phyloP scores from a whole-genome alignment of 2,797 vertebrate species.

The Lithobates sylvaticus region DNA sequence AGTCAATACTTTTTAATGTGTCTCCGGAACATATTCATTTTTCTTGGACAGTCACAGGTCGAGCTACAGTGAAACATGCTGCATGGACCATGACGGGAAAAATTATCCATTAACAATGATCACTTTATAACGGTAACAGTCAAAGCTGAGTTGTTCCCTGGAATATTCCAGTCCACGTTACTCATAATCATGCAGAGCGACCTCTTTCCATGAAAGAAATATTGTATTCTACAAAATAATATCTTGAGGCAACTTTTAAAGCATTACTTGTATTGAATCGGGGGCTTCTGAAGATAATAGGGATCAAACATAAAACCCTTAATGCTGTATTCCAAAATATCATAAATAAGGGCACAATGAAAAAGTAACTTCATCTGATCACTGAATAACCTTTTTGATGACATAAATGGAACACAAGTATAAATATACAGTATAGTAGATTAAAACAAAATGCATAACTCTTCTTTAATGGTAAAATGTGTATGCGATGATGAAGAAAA shows the following conservation, averaged over 20 bases:
- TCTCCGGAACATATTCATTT: constrained; percentile 6
- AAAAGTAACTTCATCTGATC: constrained; percentile 1
- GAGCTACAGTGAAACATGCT: constrained; percentile 28
- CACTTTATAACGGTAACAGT: constrained; percentile 52
- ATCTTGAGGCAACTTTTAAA: constrained; percentile 55
- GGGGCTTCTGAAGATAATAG: neutral
- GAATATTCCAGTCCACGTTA: constrained; percentile 39
- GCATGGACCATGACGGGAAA: constrained; percentile 55
- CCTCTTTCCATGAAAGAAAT: constrained; percentile 30
- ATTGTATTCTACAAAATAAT: constrained; percentile 56
- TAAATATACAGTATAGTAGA: neutral
- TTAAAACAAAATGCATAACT: too few relatives aligned
- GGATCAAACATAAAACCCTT: constrained; percentile 17
- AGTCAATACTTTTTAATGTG: constrained; percentile 23
- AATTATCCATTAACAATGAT: constrained; percentile 60
- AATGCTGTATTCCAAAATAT: neutral
- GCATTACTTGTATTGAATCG: constrained; percentile 18
- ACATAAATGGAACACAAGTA: neutral
- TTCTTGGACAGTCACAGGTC: constrained; percentile 41
- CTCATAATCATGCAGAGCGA: constrained; percentile 23
- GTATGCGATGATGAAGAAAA: too few relatives aligned
- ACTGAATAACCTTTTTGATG: neutral
- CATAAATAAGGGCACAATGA: neutral
- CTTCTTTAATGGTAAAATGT: too few relatives aligned
- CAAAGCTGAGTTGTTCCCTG: constrained; percentile 32